Evolutionary conservation across 2,113 vertebrate genomes (phyloP).

Genomic region (Sceloporus undulatus): DNA sequence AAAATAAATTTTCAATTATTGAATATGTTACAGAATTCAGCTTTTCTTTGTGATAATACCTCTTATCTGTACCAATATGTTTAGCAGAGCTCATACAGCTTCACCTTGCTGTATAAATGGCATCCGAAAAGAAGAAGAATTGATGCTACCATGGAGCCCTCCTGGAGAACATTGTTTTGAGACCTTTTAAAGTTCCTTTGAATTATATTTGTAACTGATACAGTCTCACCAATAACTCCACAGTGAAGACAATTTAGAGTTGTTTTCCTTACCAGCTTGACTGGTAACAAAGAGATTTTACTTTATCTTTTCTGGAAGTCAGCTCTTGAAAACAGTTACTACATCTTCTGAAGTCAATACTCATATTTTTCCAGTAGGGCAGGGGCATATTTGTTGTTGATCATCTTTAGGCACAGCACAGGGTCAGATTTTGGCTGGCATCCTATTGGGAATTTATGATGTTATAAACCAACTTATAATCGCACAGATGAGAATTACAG

Average conservation of each 20-base stretch:
- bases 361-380: neutral
- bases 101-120: neutral
- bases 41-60: neutral
- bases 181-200: neutral
- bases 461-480: no score
- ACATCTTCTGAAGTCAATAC: neutral
- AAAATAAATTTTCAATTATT: no score
- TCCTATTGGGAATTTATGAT: no score
- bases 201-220: conserved; percentile 3
- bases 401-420: neutral
- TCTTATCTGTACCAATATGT: neutral
- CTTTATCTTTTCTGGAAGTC: neutral
- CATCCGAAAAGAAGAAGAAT: neutral
- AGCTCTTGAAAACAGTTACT: neutral
- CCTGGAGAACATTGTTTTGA: neutral
- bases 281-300: neutral
- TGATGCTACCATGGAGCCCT: neutral
- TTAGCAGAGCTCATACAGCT: neutral
- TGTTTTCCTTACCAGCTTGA: neutral
- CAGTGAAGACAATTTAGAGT: neutral
- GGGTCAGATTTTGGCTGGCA: neutral
- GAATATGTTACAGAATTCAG: no score
- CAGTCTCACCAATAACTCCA: neutral
- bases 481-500: no score
- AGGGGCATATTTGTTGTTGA: no score